These are phyloP conservation scores for Campopleginae sp. DNA, from an alignment of 2,888 invertebrate genomes.

Conservation along the genomic window DNA sequence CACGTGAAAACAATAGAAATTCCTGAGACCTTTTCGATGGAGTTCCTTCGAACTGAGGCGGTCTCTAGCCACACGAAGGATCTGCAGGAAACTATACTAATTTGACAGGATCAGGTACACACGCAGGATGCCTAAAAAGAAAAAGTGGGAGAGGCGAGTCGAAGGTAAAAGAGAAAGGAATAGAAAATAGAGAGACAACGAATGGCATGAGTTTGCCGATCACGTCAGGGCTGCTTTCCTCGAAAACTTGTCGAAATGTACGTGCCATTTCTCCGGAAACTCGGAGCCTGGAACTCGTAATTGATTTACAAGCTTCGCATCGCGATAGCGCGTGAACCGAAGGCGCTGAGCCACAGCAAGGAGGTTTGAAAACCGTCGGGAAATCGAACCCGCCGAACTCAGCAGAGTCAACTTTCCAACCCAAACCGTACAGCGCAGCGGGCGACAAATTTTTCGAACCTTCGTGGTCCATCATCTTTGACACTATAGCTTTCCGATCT, in stretches of 20 bases:
- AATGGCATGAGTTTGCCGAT: constrained; percentile 80
- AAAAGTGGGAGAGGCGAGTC: background rate
- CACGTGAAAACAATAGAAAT: background rate
- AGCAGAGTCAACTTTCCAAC: background rate
- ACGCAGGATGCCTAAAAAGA: background rate
- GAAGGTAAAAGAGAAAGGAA: background rate
- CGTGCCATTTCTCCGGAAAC: constrained; percentile 80
- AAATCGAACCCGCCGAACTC: constrained; percentile 32
- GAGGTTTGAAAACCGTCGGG: background rate
- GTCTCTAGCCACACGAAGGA: constrained; percentile 25
- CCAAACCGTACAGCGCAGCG: constrained; percentile 13
- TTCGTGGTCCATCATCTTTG: constrained; percentile 22
- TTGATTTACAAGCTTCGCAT: constrained; percentile 82
- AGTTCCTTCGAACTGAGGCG: background rate
- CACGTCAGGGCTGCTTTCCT: constrained; percentile 77
- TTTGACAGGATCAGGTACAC: constrained; percentile 17
- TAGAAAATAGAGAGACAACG: constrained; percentile 51
- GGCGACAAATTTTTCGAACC: constrained; percentile 35
- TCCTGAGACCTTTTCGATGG: background rate
- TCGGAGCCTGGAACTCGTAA: constrained; percentile 79
- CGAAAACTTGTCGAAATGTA: constrained; percentile 79
- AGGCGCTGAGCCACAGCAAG: constrained; percentile 47
- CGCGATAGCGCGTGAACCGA: constrained; percentile 68
- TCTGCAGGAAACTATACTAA: background rate
- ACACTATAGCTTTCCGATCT: constrained; percentile 8